A percentile compares a stretch with the other conserved stretches of the same genome.
phyloP scores from a whole-genome alignment of 2,113 vertebrate genomes.

The Trematomus loennbergii region DNA sequence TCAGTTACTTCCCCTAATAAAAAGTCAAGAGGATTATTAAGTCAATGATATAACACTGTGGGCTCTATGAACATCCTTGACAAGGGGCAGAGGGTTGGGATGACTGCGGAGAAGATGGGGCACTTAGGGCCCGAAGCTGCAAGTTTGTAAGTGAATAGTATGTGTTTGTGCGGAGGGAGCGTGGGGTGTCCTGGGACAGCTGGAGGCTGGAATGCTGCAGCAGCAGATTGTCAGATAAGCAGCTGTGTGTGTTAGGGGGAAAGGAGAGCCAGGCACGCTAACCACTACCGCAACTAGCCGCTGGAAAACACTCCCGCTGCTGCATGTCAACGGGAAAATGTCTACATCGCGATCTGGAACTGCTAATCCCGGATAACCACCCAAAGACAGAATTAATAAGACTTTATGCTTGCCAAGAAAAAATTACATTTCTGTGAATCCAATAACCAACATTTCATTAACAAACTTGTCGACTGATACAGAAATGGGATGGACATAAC shows the following conservation, averaged over 20 bases:
- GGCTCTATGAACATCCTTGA: conserved; percentile 33
- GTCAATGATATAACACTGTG: conserved; percentile 53
- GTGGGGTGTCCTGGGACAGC: conserved; percentile 76
- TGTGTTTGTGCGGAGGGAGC: conserved; percentile 61
- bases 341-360: conserved; percentile 44
- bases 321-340: conserved; percentile 52
- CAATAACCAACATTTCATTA: background rate
- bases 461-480: background rate
- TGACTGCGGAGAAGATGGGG: conserved; percentile 13
- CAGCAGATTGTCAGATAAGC: conserved; percentile 80
- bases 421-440: conserved; percentile 35
- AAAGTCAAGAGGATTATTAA: conserved; percentile 54
- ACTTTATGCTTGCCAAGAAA: conserved; percentile 46
- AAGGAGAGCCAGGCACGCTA: conserved; percentile 68
- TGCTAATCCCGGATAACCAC: conserved; percentile 50
- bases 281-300: conserved; percentile 64
- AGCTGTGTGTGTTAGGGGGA: conserved; percentile 65
- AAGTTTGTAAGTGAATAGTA: conserved; percentile 51
- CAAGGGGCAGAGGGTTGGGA: background rate
- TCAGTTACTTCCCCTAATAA: conserved; percentile 33
- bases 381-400: conserved; percentile 35
- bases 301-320: conserved; percentile 63
- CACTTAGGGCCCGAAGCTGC: conserved; percentile 35
- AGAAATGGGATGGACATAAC: background rate
- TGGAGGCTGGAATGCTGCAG: conserved; percentile 70